Conservation (phyloP, 2,113 vertebrate species). For the Nasalis larvatus region DNA sequence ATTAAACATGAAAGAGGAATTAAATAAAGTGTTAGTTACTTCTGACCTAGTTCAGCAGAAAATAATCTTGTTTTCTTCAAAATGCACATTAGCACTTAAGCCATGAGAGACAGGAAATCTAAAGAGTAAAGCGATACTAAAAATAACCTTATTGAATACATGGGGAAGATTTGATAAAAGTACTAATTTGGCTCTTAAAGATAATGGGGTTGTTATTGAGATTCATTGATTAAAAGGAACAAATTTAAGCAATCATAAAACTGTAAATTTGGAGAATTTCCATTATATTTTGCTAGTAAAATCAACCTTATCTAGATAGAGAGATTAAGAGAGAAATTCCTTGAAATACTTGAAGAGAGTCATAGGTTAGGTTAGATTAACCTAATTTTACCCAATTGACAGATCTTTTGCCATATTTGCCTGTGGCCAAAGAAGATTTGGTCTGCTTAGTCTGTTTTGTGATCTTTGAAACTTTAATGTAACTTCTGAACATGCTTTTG, state of each 20-base stretch:
- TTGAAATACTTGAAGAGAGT: background rate
- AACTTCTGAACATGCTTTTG: background rate
- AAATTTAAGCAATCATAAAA: slow-evolving; percentile 29
- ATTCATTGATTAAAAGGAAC: slow-evolving; percentile 31
- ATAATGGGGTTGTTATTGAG: slow-evolving; percentile 14
- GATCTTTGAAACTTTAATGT: background rate
- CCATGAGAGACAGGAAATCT: background rate
- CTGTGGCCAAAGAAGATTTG: background rate
- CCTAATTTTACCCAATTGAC: background rate
- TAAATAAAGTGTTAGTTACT: slow-evolving; percentile 23
- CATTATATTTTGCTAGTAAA: slow-evolving; percentile 35
- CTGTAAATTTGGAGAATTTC: background rate
- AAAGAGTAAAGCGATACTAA: slow-evolving; percentile 22
- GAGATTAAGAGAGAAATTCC: background rate
- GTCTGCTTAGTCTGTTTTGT: background rate
- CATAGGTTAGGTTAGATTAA: slow-evolving; percentile 16
- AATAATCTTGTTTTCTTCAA: slow-evolving; percentile 48
- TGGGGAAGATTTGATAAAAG: slow-evolving; percentile 11
- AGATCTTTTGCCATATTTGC: background rate
- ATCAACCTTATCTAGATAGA: slow-evolving; percentile 13
- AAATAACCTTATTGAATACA: slow-evolving; percentile 34
- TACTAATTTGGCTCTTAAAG: slow-evolving; percentile 23
- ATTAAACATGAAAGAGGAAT: slow-evolving; percentile 45
- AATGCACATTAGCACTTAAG: slow-evolving; percentile 23
- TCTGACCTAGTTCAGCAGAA: slow-evolving; percentile 18